Conservation (phyloP, 1,140 invertebrate genomes). For the Daktulosphaira vitifoliae region DNA sequence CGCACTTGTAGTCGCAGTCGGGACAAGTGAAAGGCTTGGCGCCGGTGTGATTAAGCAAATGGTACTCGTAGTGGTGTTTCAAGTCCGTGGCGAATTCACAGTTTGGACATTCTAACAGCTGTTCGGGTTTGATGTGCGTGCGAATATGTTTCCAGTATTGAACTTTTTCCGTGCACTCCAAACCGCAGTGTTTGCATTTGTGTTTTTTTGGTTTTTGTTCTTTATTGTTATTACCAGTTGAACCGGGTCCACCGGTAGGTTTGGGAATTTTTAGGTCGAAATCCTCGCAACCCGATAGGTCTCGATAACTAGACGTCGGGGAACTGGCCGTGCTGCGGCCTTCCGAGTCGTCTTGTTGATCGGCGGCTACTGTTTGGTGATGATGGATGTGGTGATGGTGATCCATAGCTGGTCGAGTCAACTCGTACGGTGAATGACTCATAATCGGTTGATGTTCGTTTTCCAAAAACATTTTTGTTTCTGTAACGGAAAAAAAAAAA, state of each 20-base stretch:
- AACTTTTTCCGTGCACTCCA: conserved; percentile 72
- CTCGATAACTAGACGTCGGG: conserved; percentile 15
- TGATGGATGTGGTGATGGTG: not conserved
- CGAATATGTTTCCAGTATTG: conserved; percentile 91
- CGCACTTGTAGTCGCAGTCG: conserved; percentile 86
- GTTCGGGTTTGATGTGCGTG: conserved; percentile 84
- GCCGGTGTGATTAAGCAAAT: conserved; percentile 88
- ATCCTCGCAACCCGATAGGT: conserved; percentile 18
- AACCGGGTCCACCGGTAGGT: too few relatives aligned
- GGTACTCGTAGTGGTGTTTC: conserved; percentile 98
- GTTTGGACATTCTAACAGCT: conserved; percentile 78
- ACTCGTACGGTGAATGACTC: conserved; percentile 4
- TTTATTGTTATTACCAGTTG: not conserved
- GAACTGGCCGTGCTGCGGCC: conserved; percentile 15
- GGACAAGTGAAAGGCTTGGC: conserved; percentile 94
- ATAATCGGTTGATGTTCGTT: conserved; percentile 20
- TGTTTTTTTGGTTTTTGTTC: conserved; percentile 33
- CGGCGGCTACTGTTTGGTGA: not conserved
- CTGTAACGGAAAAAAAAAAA: conserved; percentile 7
- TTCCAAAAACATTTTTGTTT: conserved; percentile 29
- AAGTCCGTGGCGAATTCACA: conserved; percentile 98
- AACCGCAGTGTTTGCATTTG: conserved; percentile 82
- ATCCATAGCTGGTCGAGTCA: not conserved
- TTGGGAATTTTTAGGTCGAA: conserved; percentile 16
- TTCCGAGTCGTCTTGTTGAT: conserved; percentile 22